A percentile compares a stretch with the other conserved stretches of the same genome.
phyloP scores from a whole-genome alignment of 2,888 invertebrate species.

The Leptogaster cylindrica region DNA sequence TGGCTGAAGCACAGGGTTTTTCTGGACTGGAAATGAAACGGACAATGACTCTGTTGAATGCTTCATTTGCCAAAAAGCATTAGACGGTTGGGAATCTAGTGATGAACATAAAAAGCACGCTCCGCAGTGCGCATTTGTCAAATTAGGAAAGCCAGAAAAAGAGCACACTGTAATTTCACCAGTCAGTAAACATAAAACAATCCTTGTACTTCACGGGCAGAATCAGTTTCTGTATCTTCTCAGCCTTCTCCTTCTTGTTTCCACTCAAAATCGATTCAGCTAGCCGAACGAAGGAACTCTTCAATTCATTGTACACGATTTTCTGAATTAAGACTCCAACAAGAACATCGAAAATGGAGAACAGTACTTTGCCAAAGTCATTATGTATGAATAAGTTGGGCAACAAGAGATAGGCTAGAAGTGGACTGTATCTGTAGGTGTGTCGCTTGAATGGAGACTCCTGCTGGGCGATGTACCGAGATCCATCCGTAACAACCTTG shows the following conservation, averaged over 20 bases:
- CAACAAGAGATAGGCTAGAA: constrained; percentile 80
- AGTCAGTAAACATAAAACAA: too few relatives aligned
- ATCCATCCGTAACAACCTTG: constrained; percentile 93
- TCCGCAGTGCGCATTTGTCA: constrained; percentile 72
- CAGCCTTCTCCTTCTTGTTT: too few relatives aligned
- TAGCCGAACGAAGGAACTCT: constrained; percentile 53
- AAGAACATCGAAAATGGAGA: constrained; percentile 79
- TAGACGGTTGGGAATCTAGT: constrained; percentile 85
- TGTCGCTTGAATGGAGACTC: constrained; percentile 86
- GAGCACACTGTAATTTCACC: constrained; percentile 68
- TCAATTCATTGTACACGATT: constrained; percentile 63
- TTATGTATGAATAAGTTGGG: constrained; percentile 79
- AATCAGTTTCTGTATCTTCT: too few relatives aligned
- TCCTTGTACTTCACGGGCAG: too few relatives aligned
- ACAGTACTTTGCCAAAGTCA: constrained; percentile 85
- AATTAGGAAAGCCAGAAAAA: constrained; percentile 68
- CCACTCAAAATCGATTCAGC: too few relatives aligned
- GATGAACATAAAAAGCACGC: constrained; percentile 82
- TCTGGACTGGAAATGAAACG: constrained; percentile 69
- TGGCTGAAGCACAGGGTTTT: constrained; percentile 89
- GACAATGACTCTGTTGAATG: constrained; percentile 82
- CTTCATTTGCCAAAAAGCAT: constrained; percentile 79
- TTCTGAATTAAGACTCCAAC: constrained; percentile 75
- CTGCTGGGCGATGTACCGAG: constrained; percentile 75
- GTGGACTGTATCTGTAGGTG: constrained; percentile 94